Percentiles rank a stretch among this genome's conserved stretches.
Evolutionary conservation across 2,888 invertebrate species (phyloP).

Genomic region (Myopa tessellatipennis): DNA sequence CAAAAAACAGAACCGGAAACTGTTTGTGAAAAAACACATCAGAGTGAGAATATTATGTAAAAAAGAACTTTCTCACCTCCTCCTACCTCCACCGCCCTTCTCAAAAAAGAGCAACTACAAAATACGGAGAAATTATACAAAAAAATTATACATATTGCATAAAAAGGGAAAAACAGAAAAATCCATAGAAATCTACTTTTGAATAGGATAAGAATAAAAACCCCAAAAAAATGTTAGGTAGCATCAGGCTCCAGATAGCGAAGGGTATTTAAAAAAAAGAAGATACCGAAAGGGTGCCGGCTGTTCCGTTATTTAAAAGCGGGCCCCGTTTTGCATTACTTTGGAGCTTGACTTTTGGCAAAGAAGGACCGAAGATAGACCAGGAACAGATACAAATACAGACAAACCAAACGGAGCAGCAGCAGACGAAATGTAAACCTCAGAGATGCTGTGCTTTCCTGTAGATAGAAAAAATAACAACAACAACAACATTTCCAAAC

Average conservation of each 20-base stretch:
- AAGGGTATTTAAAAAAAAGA: neutral
- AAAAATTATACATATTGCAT: too few relatives aligned
- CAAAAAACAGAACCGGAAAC: neutral
- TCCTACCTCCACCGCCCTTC: too few relatives aligned
- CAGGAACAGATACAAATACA: too few relatives aligned
- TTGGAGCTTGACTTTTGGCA: neutral
- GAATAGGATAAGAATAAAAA: too few relatives aligned
- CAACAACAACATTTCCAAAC: conserved; percentile 8
- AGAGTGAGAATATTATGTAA: conserved; percentile 15
- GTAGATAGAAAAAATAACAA: neutral
- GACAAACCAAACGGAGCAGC: too few relatives aligned
- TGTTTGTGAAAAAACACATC: neutral
- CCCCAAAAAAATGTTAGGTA: too few relatives aligned
- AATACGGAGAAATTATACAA: neutral
- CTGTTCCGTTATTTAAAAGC: too few relatives aligned
- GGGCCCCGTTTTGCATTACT: conserved; percentile 6
- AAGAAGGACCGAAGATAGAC: too few relatives aligned
- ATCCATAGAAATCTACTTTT: too few relatives aligned
- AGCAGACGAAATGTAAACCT: neutral
- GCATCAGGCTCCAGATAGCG: neutral
- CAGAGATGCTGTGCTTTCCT: neutral
- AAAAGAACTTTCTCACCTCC: neutral
- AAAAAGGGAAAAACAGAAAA: too few relatives aligned
- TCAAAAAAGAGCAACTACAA: too few relatives aligned
- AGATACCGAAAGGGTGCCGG: neutral